A percentile compares a stretch with the other conserved stretches of the same genome.
phyloP scores from a whole-genome alignment of 2,888 invertebrate species.

The Anthoptus insignis region DNA sequence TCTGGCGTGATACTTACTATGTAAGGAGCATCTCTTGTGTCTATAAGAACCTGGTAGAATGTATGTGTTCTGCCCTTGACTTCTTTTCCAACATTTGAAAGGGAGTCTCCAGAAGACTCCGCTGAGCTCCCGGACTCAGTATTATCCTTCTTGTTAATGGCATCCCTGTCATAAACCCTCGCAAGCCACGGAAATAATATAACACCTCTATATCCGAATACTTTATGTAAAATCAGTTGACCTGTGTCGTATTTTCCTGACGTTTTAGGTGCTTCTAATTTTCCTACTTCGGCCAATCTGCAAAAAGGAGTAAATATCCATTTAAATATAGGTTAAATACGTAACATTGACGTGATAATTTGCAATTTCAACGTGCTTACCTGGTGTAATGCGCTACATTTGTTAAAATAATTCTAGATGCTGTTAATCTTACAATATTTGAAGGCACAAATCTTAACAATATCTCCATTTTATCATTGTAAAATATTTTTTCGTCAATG shows the following conservation, averaged over 20 bases:
- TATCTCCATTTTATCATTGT: slow-evolving; percentile 86
- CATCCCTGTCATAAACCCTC: slow-evolving; percentile 97
- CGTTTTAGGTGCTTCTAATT: slow-evolving; percentile 94
- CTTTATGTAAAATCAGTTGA: slow-evolving; percentile 97
- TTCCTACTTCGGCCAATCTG: slow-evolving; percentile 98
- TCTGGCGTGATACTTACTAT: slow-evolving; percentile 90
- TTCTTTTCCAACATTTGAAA: slow-evolving; percentile 91
- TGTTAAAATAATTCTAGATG: slow-evolving; percentile 72
- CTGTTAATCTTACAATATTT: slow-evolving; percentile 70
- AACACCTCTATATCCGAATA: slow-evolving; percentile 99
- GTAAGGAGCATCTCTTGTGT: slow-evolving; percentile 98
- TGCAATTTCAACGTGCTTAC: slow-evolving; percentile 55
- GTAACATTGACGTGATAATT: slow-evolving; percentile 54
- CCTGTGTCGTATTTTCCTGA: slow-evolving; percentile 98
- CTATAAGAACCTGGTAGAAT: slow-evolving; percentile 99
- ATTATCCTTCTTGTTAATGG: slow-evolving; percentile 89
- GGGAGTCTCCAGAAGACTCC: slow-evolving; percentile 68
- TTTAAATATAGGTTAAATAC: slow-evolving; percentile 68
- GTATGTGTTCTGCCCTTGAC: slow-evolving; percentile 97
- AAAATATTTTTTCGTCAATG: slow-evolving; percentile 63
- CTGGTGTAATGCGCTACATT: slow-evolving; percentile 81
- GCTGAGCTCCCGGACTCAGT: slow-evolving; percentile 62
- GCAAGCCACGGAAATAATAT: slow-evolving; percentile 99
- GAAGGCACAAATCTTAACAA: slow-evolving; percentile 77
- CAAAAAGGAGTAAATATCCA: slow-evolving; percentile 44